These are phyloP conservation scores for Cenopis cana DNA, from an alignment of 2,888 invertebrate genomes.

Conservation along the genomic window DNA sequence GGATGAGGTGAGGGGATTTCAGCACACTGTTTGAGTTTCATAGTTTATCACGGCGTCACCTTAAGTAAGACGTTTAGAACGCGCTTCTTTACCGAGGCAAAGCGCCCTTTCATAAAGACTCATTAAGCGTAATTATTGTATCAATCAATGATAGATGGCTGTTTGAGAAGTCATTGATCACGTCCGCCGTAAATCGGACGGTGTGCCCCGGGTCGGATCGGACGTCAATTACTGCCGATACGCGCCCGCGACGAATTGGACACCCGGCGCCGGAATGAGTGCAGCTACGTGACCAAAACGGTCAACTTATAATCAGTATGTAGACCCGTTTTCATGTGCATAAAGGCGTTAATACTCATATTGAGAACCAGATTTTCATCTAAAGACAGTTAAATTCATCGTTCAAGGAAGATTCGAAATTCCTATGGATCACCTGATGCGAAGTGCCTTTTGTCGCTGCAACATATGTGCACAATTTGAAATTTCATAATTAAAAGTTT, in stretches of 20 bases:
- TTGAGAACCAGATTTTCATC: background rate
- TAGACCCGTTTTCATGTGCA: conserved; percentile 4
- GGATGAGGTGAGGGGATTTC: no score
- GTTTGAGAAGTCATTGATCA: conserved; percentile 58
- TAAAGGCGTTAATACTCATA: background rate
- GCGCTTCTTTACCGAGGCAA: conserved; percentile 66
- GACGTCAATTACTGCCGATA: conserved; percentile 69
- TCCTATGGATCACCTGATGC: background rate
- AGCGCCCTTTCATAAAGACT: conserved; percentile 65
- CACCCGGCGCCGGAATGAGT: conserved; percentile 64
- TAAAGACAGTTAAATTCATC: background rate
- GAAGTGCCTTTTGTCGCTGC: no score
- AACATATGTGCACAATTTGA: background rate
- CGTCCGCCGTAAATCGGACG: conserved; percentile 50
- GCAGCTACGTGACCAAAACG: conserved; percentile 55
- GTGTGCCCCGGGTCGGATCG: conserved; percentile 55
- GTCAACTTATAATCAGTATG: conserved; percentile 39
- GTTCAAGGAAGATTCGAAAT: background rate
- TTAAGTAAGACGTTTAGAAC: conserved; percentile 48
- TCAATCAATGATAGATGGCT: conserved; percentile 51
- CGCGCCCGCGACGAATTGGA: conserved; percentile 64
- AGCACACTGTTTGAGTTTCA: no score
- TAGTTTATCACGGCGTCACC: no score
- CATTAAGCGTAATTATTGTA: conserved; percentile 69
- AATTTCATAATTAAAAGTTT: background rate